Base-by-base conservation (phyloP, 2,797 vertebrate genomes). In the Pangasius mekongensis region DNA sequence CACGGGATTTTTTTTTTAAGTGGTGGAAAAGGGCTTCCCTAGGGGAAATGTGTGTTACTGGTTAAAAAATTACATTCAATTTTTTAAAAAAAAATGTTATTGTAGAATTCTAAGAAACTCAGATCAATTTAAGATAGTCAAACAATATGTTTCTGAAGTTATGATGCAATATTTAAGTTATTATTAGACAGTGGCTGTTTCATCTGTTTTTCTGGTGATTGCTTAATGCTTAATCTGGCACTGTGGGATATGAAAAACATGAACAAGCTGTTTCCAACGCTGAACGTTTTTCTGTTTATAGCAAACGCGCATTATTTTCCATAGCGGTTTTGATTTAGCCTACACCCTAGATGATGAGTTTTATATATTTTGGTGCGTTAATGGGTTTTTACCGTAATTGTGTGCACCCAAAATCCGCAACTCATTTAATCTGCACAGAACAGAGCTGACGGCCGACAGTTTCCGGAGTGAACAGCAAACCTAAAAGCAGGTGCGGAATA, bases 361-460 rank as follows among this genome's bases (percentile, higher is more conserved):
- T 73, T 86, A 54, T 49, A 43, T 36, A 77, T 85, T 47, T 67
- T 78, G 71, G 47, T 77, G n/a, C 54, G 82, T 84, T 73, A 77
- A 77, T 77, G 58, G 82, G 73, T 73, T 89, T 87, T 36, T 74
- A 80, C n/a, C 30, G 30, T 87, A 77, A 77, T 77, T 77, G 5
- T 27, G 6, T 7, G 47, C 3, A 8, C 7, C 58, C 52, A 64
- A 87, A 33, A 67, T 87, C 54, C 47, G 80, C 58, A 36, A 39
- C 60, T 69, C 27, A 56, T 49, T 77, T 84, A 67, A 85, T 88
- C 73, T 47, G 30, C 60, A 56, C 76, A 84, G 73, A 85, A 67
- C 78, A 85, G 73, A 78, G 66, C 73, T 10, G 74, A 87, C 27
- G n/a, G 43, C 47, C 49, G n/a, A 66, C 3, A 27, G 56, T 76